phyloP scores from a whole-genome alignment of 2,113 vertebrate species.

The Otocyon megalotis region DNA sequence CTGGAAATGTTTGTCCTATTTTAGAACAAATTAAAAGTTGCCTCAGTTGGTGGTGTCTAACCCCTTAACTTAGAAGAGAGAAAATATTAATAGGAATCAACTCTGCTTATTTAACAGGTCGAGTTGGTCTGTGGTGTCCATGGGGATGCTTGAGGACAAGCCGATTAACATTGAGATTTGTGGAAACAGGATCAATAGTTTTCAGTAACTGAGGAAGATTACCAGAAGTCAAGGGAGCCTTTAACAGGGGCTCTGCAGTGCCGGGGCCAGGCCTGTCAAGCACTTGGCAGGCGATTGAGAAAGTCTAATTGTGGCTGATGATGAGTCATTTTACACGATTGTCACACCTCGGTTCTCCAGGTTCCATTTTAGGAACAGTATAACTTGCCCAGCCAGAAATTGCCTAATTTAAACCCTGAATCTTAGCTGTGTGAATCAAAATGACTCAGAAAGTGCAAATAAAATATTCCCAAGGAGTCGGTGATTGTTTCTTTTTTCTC shows the following conservation, averaged over 20 bases:
- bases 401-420: conserved; percentile 75
- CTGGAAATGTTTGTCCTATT: conserved; percentile 72
- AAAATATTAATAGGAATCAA: conserved; percentile 73
- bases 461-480: conserved; percentile 52
- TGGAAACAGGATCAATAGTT: conserved; percentile 79
- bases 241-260: neutral
- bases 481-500: conserved; percentile 10
- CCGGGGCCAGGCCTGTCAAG: neutral
- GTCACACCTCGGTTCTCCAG: conserved; percentile 48
- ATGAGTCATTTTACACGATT: conserved; percentile 65
- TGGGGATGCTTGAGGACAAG: conserved; percentile 64
- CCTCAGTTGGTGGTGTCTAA: conserved; percentile 70
- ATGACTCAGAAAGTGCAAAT: conserved; percentile 76
- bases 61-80: conserved; percentile 62
- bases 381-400: conserved; percentile 65
- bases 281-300: conserved; percentile 67
- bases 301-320: conserved; percentile 61
- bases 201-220: conserved; percentile 78
- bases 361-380: conserved; percentile 77
- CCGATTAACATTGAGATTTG: conserved; percentile 71
- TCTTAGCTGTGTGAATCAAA: conserved; percentile 72
- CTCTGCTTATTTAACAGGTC: conserved; percentile 73
- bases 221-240: conserved; percentile 74
- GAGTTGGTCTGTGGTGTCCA: conserved; percentile 68
- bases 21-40: conserved; percentile 78